Percentiles rank a stretch among this genome's conserved stretches.
Conservation (phyloP, 2,113 vertebrate species). For the Tauraco erythrolophus region DNA sequence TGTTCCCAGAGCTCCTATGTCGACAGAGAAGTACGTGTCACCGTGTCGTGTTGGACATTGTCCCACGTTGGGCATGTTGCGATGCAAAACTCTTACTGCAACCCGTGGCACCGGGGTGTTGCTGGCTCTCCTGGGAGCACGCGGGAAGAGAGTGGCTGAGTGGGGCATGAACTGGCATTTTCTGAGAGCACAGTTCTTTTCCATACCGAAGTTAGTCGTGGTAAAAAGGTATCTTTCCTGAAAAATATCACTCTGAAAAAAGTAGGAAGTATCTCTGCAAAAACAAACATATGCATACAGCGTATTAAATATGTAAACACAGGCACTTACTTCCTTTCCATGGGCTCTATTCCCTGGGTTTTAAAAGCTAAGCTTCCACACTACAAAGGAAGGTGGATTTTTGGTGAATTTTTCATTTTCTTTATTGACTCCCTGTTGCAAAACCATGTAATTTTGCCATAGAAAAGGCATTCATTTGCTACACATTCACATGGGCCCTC, state of each 20-base stretch:
- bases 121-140: background rate
- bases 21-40: background rate
- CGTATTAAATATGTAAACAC: background rate
- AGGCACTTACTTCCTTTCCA: conserved; percentile 12
- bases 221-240: background rate
- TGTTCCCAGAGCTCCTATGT: background rate
- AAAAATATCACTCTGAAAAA: background rate
- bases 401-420: conserved; percentile 33
- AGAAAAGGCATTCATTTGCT: background rate
- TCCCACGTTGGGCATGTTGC: background rate
- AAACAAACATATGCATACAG: background rate
- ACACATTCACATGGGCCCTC: background rate
- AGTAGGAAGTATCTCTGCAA: background rate
- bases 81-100: background rate
- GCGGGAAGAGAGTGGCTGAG: background rate
- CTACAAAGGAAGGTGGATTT: background rate
- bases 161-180: background rate
- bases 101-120: background rate
- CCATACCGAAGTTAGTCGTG: background rate
- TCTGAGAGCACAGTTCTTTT: background rate
- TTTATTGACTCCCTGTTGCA: background rate
- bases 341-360: background rate
- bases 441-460: background rate
- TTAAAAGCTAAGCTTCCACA: conserved; percentile 16
- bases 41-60: background rate